Evolutionary conservation across 2,113 vertebrate genomes (phyloP), one percentile per base, ranked within the genome.

Genomic region (Phocoena sinus): DNA sequence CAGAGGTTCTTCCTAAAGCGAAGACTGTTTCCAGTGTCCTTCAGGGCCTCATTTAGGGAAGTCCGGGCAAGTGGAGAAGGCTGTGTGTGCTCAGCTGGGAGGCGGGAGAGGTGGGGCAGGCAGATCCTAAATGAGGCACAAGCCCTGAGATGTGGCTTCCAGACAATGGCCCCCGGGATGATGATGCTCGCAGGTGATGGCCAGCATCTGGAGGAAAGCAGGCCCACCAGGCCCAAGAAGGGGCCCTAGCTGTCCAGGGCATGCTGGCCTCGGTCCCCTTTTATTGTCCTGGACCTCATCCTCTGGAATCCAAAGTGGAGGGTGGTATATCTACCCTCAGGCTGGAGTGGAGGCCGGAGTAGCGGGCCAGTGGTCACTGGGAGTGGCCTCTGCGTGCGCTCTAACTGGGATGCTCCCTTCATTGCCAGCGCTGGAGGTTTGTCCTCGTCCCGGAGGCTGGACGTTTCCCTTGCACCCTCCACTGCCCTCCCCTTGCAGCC

Each of bases 121-220:
- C 14, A 71, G 87, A 82, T 38, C 41, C 76, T 13, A 79, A 47
- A 80, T 63, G 36, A 82, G 41, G n/a, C 67, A 73, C 73, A 41
- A 76, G 18, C 36, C 73, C 65, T 20, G 47, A 83, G n/a, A 13
- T 28, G 56, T 53, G 80, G 13, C 23, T 18, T 90, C 31, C 18
- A 23, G 86, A 96, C 79, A 47, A 11, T 12, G 3, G 9, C 4
- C 20, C 33, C 21, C 20, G 36, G 53, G 56, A 53, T 0, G 2
- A 21, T 2, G 60, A 58, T 11, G 21, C 21, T 0, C 3, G 0
- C 8, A 4, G 74, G 21, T 6, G 13, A 1, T 1, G 38, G 4
- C 67, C 25, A 3, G 38, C 17, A 56, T 20, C 77, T 33, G 33
- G 31, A 82, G 26, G 2, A 70, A 36, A n/a, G 50, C 44, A 63